Base-by-base conservation (phyloP, 2,888 invertebrate species). In the Amiota minor region DNA sequence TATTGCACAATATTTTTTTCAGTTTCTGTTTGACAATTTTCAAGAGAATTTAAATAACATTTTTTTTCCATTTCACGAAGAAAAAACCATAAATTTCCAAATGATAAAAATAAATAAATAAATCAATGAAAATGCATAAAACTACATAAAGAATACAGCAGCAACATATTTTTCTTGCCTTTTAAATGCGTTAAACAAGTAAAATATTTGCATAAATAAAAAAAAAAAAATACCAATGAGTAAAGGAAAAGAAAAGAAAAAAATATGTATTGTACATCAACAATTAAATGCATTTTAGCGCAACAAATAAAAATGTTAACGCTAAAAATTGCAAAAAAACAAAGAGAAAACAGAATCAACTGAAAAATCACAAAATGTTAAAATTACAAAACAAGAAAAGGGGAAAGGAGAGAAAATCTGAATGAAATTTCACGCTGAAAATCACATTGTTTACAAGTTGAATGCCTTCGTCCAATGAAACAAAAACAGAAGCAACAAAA, bases 401-500 rank as follows among this genome's bases (percentile, higher is more conserved):
- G 12, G 6, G 55, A 56, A 56, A 4, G 2, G 50, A 53, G 16
- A 53, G 53, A 8, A 18, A 59, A 59, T 16, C 65, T 81, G 83
- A 84, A 83, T 83, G 77, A 83, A 84, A 81, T 83, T 84, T 82
- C 77, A 84, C 80, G 81, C 79, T 78, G 83, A 77, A 35, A 81
- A 78, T 83, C 83, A 78, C 80, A 84, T 81, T 83, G 82, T 84
- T 77, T 80, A 76, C 77, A 79, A 76, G 47, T 23, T 68, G 35
- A 20, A 53, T 53, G 11, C 11, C 53, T n/a, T 12, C 62, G 45
- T n/a, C 45, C 45, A 35, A 35, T 35, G n/a, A n/a, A n/a, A n/a
- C n/a, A n/a, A n/a, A n/a, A n/a, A n/a, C n/a, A 70, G 56, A 69
- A 69, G n/a, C 69, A 70, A 70, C 9, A 56, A 8, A 59, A 70